Evolutionary conservation across 2,888 invertebrate species (phyloP).

Genomic region (Luffia ferchaultella): DNA sequence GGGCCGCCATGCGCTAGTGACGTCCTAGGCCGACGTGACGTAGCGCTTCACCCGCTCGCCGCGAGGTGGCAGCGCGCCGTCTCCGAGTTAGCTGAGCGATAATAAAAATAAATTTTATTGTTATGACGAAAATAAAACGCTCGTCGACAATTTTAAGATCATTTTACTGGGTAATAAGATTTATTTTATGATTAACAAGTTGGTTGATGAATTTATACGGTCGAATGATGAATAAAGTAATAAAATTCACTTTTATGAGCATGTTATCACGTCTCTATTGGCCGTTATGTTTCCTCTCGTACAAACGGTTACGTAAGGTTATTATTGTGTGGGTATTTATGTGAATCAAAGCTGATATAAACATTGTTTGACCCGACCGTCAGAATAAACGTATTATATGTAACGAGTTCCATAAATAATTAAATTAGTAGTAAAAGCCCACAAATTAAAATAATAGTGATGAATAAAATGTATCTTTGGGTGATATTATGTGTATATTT

Average conservation of each 20-base stretch:
- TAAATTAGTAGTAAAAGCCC: too few species aligned
- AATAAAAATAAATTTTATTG: conserved; percentile 67
- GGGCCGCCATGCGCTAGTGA: too few species aligned
- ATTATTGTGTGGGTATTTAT: neutral
- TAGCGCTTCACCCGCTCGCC: conserved; percentile 28
- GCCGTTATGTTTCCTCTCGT: conserved; percentile 37
- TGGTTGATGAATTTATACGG: conserved; percentile 64
- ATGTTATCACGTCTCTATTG: conserved; percentile 55
- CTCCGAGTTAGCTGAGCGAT: conserved; percentile 26
- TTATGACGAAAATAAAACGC: conserved; percentile 67
- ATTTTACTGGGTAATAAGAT: conserved; percentile 64
- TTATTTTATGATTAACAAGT: conserved; percentile 67
- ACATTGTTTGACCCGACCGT: too few species aligned
- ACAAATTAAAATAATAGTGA: too few species aligned
- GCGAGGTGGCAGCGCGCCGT: conserved; percentile 48
- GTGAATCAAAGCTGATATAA: neutral
- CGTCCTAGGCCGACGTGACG: conserved; percentile 30
- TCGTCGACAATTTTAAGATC: conserved; percentile 66
- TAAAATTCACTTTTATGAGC: conserved; percentile 56
- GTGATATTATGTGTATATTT: too few species aligned
- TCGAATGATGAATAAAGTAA: conserved; percentile 60
- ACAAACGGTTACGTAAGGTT: conserved; percentile 19
- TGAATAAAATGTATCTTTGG: too few species aligned
- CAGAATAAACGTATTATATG: too few species aligned
- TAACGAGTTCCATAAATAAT: too few species aligned